Evolutionary conservation across 2,888 invertebrate species (phyloP).

Genomic region (Chalcis sispes): DNA sequence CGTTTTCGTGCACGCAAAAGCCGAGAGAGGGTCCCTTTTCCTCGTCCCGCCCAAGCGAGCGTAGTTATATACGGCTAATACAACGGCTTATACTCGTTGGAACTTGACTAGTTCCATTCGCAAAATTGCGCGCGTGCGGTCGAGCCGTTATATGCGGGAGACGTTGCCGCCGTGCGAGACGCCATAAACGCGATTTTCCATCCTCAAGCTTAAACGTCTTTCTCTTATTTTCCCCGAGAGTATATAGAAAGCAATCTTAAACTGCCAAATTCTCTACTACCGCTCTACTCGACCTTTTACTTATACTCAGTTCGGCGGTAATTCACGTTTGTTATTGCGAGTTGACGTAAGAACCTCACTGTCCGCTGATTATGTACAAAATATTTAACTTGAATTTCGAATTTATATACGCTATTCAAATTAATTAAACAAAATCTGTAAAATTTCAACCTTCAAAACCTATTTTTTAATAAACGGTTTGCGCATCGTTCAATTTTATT

Average conservation of each 20-base stretch:
- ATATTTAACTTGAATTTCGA: too few species aligned
- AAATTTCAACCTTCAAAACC: too few species aligned
- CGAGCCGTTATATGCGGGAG: conserved; percentile 30
- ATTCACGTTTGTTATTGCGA: too few species aligned
- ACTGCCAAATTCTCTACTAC: neutral
- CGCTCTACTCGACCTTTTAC: neutral
- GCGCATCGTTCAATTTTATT: too few species aligned
- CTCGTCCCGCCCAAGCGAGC: neutral
- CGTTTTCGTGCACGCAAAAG: conserved; percentile 17
- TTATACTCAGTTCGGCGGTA: neutral
- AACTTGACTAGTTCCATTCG: conserved; percentile 11
- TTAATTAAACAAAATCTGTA: too few species aligned
- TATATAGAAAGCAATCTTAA: neutral
- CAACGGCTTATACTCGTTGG: conserved; percentile 22
- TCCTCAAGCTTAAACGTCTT: conserved; percentile 7
- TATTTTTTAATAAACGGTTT: too few species aligned
- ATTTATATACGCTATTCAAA: too few species aligned
- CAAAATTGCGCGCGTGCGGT: conserved; percentile 31
- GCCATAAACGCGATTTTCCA: conserved; percentile 8
- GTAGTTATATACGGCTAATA: conserved; percentile 12
- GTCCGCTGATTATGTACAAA: too few species aligned
- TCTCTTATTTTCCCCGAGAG: neutral
- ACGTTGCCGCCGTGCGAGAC: too few species aligned
- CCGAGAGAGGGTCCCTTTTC: too few species aligned
- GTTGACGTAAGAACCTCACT: too few species aligned